phyloP scores from a whole-genome alignment of 1,140 invertebrate species.

The Pseudomyrmex sp. region DNA sequence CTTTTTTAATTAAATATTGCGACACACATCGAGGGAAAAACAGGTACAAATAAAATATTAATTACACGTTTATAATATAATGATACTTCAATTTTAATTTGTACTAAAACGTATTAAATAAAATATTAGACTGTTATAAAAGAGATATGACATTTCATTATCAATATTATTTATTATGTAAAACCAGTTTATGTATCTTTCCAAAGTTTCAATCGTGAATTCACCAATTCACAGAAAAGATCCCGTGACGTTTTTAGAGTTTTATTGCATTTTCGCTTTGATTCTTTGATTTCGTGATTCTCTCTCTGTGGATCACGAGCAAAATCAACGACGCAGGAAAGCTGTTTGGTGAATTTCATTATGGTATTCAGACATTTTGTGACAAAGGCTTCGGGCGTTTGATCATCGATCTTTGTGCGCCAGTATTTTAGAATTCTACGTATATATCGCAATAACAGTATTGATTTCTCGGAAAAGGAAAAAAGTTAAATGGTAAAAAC shows the following conservation, averaged over 20 bases:
- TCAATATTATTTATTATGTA: too few relatives aligned
- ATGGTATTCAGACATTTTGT: background rate
- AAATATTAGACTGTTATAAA: too few relatives aligned
- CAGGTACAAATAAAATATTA: background rate
- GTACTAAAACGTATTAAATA: too few relatives aligned
- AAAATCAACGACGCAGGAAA: background rate
- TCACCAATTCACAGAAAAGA: too few relatives aligned
- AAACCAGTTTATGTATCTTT: too few relatives aligned
- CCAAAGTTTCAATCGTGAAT: too few relatives aligned
- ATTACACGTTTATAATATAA: background rate
- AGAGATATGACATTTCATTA: too few relatives aligned
- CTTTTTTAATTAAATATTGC: background rate
- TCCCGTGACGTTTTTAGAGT: background rate
- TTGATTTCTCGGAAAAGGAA: background rate
- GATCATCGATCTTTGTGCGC: background rate
- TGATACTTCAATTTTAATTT: too few relatives aligned
- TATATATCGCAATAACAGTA: background rate
- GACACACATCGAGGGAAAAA: background rate
- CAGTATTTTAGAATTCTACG: background rate
- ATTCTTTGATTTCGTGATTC: background rate
- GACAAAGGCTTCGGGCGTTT: background rate
- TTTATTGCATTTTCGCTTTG: background rate
- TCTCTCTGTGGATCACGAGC: background rate
- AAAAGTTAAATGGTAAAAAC: background rate
- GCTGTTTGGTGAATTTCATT: background rate